Conservation (phyloP, 1,140 invertebrate species). For the Heliconius melpomene region DNA sequence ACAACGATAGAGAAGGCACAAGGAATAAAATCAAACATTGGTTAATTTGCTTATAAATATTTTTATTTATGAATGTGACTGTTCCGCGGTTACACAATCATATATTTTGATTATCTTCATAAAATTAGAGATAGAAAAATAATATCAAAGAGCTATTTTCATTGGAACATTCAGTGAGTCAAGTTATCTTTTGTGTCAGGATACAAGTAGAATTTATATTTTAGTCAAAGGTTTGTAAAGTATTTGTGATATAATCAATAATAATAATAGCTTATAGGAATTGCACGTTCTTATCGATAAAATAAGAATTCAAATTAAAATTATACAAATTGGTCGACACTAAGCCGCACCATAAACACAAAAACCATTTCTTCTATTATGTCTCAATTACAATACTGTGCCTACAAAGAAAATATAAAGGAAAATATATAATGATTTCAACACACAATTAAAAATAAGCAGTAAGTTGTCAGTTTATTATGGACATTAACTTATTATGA, state of each 20-base stretch:
- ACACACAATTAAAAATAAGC: constrained; percentile 67
- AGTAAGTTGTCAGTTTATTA: constrained; percentile 65
- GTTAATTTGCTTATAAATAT: constrained; percentile 74
- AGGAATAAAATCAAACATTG: constrained; percentile 58
- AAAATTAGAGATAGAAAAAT: constrained; percentile 81
- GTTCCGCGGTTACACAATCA: constrained; percentile 73
- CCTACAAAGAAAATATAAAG: constrained; percentile 62
- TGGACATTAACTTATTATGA: constrained; percentile 73
- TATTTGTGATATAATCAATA: constrained; percentile 43
- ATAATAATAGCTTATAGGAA: constrained; percentile 28
- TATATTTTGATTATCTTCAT: constrained; percentile 74
- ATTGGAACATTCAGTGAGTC: constrained; percentile 73
- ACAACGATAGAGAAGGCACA: neutral
- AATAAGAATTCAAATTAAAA: constrained; percentile 45
- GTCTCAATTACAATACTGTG: constrained; percentile 58
- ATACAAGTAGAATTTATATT: constrained; percentile 43
- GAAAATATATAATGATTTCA: constrained; percentile 69
- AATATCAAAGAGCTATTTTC: constrained; percentile 79
- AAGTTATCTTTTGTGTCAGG: constrained; percentile 48
- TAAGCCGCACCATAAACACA: constrained; percentile 20
- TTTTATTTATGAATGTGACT: constrained; percentile 79
- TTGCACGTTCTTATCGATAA: constrained; percentile 30
- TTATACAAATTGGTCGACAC: constrained; percentile 25
- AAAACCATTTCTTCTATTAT: constrained; percentile 55
- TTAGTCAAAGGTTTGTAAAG: constrained; percentile 51